Evolutionary conservation across 2,888 invertebrate genomes (phyloP).

Genomic region (Scaptomyza cyrtandrae): DNA sequence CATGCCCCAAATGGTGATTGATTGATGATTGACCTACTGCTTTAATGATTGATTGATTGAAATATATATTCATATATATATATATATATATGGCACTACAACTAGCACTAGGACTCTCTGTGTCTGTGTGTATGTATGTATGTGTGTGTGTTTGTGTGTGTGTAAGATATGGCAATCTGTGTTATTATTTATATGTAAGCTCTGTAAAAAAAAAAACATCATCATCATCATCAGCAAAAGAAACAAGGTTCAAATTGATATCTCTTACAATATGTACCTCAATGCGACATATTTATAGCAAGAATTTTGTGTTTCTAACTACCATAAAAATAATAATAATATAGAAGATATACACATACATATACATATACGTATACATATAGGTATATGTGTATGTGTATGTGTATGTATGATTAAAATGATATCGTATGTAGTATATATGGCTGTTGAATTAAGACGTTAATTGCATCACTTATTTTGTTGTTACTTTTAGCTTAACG

Average conservation of each 20-base stretch:
- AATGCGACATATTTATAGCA: too few species aligned
- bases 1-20: constrained; percentile 50
- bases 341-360: constrained; percentile 1
- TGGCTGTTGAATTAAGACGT: constrained; percentile 27
- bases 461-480: constrained; percentile 39
- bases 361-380: too few species aligned
- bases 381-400: too few species aligned
- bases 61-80: constrained; percentile 12
- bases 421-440: constrained; percentile 23
- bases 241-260: constrained; percentile 13
- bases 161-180: constrained; percentile 28
- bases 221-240: neutral
- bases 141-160: constrained; percentile 22
- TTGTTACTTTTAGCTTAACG: constrained; percentile 29
- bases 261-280: neutral
- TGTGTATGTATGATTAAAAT: constrained; percentile 13
- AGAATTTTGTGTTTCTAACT: constrained; percentile 18
- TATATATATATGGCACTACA: constrained; percentile 44
- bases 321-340: constrained; percentile 11
- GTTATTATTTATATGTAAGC: neutral
- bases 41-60: constrained; percentile 36
- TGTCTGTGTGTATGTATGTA: constrained; percentile 21
- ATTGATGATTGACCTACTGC: constrained; percentile 43
- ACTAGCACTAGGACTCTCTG: constrained; percentile 53
- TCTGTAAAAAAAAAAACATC: constrained; percentile 16